Percentiles rank a stretch among this genome's conserved stretches.
phyloP scores from a whole-genome alignment of 1,140 invertebrate genomes.

The Leguminivora glycinivorella region DNA sequence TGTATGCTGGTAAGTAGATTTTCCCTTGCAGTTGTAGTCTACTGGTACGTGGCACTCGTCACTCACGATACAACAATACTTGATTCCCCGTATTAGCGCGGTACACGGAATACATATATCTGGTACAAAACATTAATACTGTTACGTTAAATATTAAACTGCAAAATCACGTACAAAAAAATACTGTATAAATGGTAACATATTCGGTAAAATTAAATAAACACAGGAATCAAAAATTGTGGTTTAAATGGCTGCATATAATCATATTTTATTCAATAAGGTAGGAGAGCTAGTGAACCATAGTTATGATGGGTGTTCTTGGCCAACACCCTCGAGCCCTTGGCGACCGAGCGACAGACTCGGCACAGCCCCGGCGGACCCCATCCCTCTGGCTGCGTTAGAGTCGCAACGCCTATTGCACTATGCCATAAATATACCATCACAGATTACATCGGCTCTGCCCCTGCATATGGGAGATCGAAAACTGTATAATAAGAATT shows the following conservation, averaged over 20 bases:
- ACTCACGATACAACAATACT: slow-evolving; percentile 25
- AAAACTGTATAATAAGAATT: background rate
- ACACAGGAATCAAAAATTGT: slow-evolving; percentile 42
- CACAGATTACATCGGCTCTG: background rate
- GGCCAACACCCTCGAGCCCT: too few species aligned
- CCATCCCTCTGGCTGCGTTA: background rate
- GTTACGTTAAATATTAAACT: slow-evolving; percentile 38
- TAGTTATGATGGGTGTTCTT: too few species aligned
- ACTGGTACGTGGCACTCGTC: background rate
- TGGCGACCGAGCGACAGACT: too few species aligned
- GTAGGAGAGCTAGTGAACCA: too few species aligned
- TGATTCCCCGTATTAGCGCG: slow-evolving; percentile 44
- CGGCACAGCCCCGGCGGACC: background rate
- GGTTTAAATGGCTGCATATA: slow-evolving; percentile 29
- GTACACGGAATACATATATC: slow-evolving; percentile 35
- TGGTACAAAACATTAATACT: slow-evolving; percentile 40
- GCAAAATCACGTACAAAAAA: slow-evolving; percentile 41
- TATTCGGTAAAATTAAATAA: slow-evolving; percentile 41
- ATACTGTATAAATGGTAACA: slow-evolving; percentile 50
- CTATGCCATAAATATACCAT: slow-evolving; percentile 5
- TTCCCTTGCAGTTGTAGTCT: background rate
- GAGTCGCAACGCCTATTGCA: slow-evolving; percentile 6
- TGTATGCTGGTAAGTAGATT: background rate
- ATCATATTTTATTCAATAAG: background rate
- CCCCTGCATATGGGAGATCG: background rate